Conservation (phyloP, 2,113 vertebrate genomes). For the Catharus fuscescens region DNA sequence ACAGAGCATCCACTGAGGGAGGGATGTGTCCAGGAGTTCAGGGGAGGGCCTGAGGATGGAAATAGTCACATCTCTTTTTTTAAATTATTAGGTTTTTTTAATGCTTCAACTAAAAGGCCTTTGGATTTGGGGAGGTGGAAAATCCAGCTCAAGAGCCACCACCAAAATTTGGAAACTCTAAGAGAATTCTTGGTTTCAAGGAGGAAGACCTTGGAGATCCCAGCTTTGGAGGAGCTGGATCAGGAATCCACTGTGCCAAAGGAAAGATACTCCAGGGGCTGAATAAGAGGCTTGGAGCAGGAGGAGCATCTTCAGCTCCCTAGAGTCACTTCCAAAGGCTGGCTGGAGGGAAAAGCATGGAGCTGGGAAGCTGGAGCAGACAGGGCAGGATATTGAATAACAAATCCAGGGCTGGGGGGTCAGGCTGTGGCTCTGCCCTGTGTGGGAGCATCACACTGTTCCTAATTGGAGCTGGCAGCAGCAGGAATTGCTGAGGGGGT, state of each 20-base stretch:
- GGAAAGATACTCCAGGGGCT: background rate
- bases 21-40: background rate
- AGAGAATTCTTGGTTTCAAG: background rate
- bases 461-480: background rate
- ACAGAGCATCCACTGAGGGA: background rate
- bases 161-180: background rate
- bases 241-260: rapidly evolving
- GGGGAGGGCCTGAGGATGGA: background rate
- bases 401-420: background rate
- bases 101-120: background rate
- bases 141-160: background rate
- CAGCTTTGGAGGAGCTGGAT: no score
- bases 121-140: conserved; percentile 27
- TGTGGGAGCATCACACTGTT: rapidly evolving
- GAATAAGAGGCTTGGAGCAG: background rate
- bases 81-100: background rate
- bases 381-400: background rate
- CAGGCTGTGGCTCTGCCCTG: background rate
- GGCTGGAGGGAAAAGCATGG: background rate
- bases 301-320: background rate
- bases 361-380: background rate
- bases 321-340: background rate
- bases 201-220: background rate
- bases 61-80: background rate
- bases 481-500: rapidly evolving